These are phyloP conservation scores for Poecilia gillii DNA, from an alignment of 2,797 vertebrate species.

Conservation along the genomic window DNA sequence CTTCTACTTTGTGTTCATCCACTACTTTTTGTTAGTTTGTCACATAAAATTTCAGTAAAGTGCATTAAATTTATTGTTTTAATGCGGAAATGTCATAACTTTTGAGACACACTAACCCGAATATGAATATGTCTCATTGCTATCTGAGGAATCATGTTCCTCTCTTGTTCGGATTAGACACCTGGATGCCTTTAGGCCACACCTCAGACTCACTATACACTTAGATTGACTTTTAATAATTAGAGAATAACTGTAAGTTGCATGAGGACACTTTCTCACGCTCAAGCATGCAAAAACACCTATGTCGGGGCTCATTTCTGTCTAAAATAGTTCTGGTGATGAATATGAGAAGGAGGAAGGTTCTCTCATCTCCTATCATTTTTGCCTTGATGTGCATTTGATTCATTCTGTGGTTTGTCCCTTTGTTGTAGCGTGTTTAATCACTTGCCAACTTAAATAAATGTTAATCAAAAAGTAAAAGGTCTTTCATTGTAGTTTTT, in stretches of 20 bases:
- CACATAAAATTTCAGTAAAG: background rate
- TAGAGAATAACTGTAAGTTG: background rate
- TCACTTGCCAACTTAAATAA: conserved; percentile 61
- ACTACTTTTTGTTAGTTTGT: background rate
- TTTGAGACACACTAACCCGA: background rate
- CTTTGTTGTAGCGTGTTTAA: conserved; percentile 31
- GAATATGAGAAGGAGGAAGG: conserved; percentile 39
- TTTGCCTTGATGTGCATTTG: conserved; percentile 45
- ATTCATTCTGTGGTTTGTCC: conserved; percentile 52
- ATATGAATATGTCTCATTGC: background rate
- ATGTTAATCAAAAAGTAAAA: conserved; percentile 35
- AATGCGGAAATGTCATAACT: background rate
- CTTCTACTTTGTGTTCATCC: background rate
- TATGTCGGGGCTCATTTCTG: conserved; percentile 25
- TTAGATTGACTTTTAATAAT: background rate
- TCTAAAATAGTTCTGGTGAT: conserved; percentile 44
- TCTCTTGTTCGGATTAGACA: background rate
- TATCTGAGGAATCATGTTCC: background rate
- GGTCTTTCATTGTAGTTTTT: conserved; percentile 17
- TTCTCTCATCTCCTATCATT: conserved; percentile 39
- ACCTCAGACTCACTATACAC: background rate
- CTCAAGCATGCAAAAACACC: conserved; percentile 27
- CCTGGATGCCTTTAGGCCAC: background rate
- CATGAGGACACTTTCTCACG: conserved; percentile 39
- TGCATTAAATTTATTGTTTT: background rate